Conservation (phyloP, 1,140 invertebrate species). For the Mylabris phalerata region DNA sequence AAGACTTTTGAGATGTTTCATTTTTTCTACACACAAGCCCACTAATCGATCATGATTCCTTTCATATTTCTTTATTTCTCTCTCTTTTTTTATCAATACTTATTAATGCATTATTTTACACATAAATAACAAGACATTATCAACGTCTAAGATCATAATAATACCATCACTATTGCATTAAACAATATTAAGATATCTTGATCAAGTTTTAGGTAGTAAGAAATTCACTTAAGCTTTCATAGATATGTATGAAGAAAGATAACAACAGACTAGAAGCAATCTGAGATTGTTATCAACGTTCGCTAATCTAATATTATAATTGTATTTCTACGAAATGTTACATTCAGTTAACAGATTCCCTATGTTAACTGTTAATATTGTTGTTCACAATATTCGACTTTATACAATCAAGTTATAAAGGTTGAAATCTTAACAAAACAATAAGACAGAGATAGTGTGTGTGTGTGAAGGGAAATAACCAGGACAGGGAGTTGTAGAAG, state of each 20-base stretch:
- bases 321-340: constrained; percentile 36
- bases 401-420: constrained; percentile 11
- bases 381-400: constrained; percentile 13
- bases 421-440: neutral
- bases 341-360: constrained; percentile 39
- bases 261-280: constrained; percentile 20
- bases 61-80: neutral
- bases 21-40: neutral
- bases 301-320: constrained; percentile 40
- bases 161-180: constrained; percentile 24
- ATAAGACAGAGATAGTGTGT: neutral
- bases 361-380: constrained; percentile 32
- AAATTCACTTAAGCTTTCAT: constrained; percentile 23
- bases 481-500: constrained; percentile 16
- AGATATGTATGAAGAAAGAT: neutral
- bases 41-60: neutral
- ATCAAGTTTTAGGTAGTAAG: constrained; percentile 19
- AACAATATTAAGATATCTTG: constrained; percentile 32
- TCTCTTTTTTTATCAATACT: constrained; percentile 1
- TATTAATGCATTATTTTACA: constrained; percentile 17
- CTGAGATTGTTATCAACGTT: constrained; percentile 29
- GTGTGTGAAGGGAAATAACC: neutral
- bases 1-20: neutral
- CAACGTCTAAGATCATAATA: constrained; percentile 23
- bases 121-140: constrained; percentile 18